Conservation (phyloP, 2,797 vertebrate species). For the Eulemur mongoz region DNA sequence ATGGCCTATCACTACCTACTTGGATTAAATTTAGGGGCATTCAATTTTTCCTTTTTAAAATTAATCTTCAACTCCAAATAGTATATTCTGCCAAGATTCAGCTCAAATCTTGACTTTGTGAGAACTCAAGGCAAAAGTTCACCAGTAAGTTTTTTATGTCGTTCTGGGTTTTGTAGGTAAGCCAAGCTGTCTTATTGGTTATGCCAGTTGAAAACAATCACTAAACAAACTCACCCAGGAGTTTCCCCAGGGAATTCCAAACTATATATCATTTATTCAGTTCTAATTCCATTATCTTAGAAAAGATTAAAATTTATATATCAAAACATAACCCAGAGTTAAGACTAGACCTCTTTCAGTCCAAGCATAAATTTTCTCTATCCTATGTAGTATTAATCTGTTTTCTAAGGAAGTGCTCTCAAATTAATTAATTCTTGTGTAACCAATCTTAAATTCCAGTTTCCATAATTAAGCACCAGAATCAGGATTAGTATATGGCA, state of each 20-base stretch:
- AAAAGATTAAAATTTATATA: background rate
- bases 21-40: background rate
- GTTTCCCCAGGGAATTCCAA: background rate
- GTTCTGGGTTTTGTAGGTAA: background rate
- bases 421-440: background rate
- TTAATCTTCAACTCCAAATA: background rate
- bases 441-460: background rate
- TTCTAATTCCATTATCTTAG: background rate
- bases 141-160: fast-evolving
- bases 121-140: background rate
- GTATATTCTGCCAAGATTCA: background rate
- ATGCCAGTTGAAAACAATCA: background rate
- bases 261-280: background rate
- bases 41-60: background rate
- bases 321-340: background rate
- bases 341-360: background rate
- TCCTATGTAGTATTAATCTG: background rate
- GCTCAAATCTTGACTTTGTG: background rate
- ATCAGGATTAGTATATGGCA: background rate
- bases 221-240: background rate
- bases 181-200: background rate
- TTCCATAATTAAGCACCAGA: background rate
- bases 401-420: background rate
- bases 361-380: background rate
- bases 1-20: background rate